Percentiles rank a stretch among this genome's conserved stretches.
Evolutionary conservation across 2,888 invertebrate genomes (phyloP).

Genomic region (Blera fallax): DNA sequence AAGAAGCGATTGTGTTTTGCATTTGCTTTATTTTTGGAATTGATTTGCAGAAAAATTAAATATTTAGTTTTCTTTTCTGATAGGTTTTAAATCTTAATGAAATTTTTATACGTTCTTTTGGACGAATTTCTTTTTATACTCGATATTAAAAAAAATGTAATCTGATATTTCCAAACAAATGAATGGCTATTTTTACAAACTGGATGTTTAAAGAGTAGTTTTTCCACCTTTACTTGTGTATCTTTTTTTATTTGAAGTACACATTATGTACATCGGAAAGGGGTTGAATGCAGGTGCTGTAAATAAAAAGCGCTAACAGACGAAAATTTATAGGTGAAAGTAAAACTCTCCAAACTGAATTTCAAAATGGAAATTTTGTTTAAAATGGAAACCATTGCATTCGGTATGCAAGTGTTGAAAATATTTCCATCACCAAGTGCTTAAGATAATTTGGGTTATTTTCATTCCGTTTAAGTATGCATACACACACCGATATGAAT

Average conservation of each 20-base stretch:
- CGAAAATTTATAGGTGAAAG: not conserved
- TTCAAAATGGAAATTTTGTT: not conserved
- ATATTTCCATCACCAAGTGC: not conserved
- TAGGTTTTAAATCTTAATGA: not conserved
- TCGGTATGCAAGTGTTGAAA: too few species aligned
- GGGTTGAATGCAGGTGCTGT: conserved; percentile 3
- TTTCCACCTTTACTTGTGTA: conserved; percentile 29
- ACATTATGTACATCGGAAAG: not conserved
- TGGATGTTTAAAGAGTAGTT: conserved; percentile 27
- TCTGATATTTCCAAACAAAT: conserved; percentile 48
- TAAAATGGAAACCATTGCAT: too few species aligned
- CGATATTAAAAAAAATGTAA: too few species aligned
- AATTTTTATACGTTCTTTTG: not conserved
- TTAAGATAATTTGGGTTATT: too few species aligned
- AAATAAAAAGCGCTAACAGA: not conserved
- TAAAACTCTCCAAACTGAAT: not conserved
- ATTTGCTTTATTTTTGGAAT: conserved; percentile 37
- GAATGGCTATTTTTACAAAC: conserved; percentile 45
- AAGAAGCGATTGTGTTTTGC: not conserved
- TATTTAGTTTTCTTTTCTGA: not conserved
- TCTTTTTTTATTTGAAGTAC: conserved; percentile 7
- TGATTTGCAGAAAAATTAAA: conserved; percentile 25
- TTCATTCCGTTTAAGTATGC: too few species aligned
- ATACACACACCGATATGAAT: too few species aligned
- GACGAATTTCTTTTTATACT: not conserved